Evolutionary conservation across 92 coral and sea anemone genomes (phyloP).

Genomic region (Actinostola sp.): DNA sequence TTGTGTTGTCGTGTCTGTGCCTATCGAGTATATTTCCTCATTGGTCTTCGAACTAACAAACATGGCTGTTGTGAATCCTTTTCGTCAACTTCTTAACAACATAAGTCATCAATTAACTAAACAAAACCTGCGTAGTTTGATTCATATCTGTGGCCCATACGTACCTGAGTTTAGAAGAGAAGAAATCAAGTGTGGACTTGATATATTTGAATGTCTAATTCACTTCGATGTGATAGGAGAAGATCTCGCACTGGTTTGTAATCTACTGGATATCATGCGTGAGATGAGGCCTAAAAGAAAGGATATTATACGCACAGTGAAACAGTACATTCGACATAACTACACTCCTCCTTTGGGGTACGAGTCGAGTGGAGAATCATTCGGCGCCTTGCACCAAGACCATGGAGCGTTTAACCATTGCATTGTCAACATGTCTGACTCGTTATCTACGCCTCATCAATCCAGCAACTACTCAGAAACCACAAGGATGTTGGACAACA

Average conservation of each 20-base stretch:
- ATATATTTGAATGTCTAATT: slow-evolving; percentile 65
- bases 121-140: slow-evolving; percentile 63
- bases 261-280: slow-evolving; percentile 54
- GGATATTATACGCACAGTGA: slow-evolving; percentile 66
- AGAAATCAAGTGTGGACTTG: slow-evolving; percentile 60
- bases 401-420: neutral
- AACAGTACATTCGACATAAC: slow-evolving; percentile 42
- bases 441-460: neutral
- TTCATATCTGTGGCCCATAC: slow-evolving; percentile 58
- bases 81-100: slow-evolving; percentile 69
- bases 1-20: too few species aligned
- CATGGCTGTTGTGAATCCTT: slow-evolving; percentile 52
- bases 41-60: too few species aligned
- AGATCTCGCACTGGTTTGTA: slow-evolving; percentile 51
- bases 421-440: neutral
- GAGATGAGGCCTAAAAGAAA: slow-evolving; percentile 66
- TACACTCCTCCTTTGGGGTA: slow-evolving; percentile 40
- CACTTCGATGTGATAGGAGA: slow-evolving; percentile 66
- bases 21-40: too few species aligned
- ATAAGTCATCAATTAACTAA: slow-evolving; percentile 70
- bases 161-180: slow-evolving; percentile 58
- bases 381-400: neutral
- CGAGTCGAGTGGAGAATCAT: slow-evolving; percentile 33
- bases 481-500: neutral
- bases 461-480: neutral